Evolutionary conservation across 2,888 invertebrate species (phyloP), one percentile per base, ranked within the genome.

Genomic region (Papilio protenor): DNA sequence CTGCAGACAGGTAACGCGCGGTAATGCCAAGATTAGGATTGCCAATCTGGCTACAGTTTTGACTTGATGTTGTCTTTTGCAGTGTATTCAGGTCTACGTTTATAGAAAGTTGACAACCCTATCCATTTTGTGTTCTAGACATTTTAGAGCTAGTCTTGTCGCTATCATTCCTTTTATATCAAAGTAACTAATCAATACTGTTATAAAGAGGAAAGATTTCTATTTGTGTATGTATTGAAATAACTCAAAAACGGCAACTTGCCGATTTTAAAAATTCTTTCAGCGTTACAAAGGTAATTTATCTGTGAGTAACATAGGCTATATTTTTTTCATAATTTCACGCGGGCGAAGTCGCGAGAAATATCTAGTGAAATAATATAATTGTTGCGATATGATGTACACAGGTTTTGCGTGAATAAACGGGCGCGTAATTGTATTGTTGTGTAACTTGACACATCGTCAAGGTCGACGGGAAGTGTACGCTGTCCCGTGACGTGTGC

Each of bases 1-100:
- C 88, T 95, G 79, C 94, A 92, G 79, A 90, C 93, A 90, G 92
- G 92, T 92, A 78, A 78, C 23, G 14, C n/a, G 64, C 21, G 4
- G 1, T 10, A 21, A 12, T 23, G 11, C 11, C 59, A 59, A 11
- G n/a, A 21, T 57, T 21, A 57, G 21, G 57, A 21, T 3, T 57
- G 57, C 12, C 21, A 57, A 21, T 55, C 18, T 10, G 2, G 55
- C 18, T 55, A 55, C 18, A 6, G 18, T 16, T 18, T 18, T 52
- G 52, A 52, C 1, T 47, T 14, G 11, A 12, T 12, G 47, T 12
- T 2, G 47, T 47, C 47, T 47, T 47, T 47, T 47, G 47, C 47
- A 2, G 4, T 2, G 18, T 52, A 2, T 52, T 52, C 52, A 5
- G 52, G 52, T 14, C 52, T 55, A 55, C 55, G 23, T 12, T 21